Evolutionary conservation across 2,113 vertebrate genomes (phyloP).

Genomic region (Electrona antarctica): DNA sequence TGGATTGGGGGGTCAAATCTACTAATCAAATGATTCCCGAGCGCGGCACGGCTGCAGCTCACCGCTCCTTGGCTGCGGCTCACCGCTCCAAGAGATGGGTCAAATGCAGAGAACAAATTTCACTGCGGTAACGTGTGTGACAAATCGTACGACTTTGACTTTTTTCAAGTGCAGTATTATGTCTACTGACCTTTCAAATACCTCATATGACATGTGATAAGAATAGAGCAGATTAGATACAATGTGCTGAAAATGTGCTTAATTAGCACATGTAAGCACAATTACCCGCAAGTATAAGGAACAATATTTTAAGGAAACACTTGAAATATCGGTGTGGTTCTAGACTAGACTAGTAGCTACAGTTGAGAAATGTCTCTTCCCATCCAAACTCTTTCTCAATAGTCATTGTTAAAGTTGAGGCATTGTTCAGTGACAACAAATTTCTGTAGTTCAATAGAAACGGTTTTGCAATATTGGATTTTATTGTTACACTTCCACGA

Average conservation of each 20-base stretch:
- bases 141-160: too few relatives aligned
- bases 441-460: neutral
- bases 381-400: too few relatives aligned
- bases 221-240: neutral
- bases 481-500: too few relatives aligned
- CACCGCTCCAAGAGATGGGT: too few relatives aligned
- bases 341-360: slow-evolving; percentile 6
- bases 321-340: neutral
- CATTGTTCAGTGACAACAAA: neutral
- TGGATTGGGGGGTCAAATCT: too few relatives aligned
- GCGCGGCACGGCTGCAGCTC: too few relatives aligned
- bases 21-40: too few relatives aligned
- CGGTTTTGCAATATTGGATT: slow-evolving; percentile 30
- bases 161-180: neutral
- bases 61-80: too few relatives aligned
- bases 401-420: too few relatives aligned
- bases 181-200: neutral
- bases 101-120: too few relatives aligned
- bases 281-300: too few relatives aligned
- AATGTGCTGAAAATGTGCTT: neutral
- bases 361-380: slow-evolving; percentile 8
- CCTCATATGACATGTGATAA: neutral
- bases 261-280: neutral
- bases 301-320: neutral
- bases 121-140: too few relatives aligned